Base-by-base conservation (phyloP, 2,797 vertebrate genomes). In the Semotilus atromaculatus region DNA sequence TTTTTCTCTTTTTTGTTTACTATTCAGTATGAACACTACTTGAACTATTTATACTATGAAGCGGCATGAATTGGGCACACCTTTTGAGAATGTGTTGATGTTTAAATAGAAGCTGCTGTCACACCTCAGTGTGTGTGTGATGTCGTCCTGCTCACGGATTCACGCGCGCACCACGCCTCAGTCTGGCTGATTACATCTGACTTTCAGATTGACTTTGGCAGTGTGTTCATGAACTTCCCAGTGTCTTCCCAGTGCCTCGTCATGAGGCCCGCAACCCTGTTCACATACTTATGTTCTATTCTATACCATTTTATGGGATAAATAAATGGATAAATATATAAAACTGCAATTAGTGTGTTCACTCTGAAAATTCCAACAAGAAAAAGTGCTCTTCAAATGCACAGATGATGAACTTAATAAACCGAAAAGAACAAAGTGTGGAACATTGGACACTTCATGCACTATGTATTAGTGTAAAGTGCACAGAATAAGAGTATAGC, bases 91-190 rank as follows among this genome's bases (percentile, higher is more conserved):
- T 21, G 78, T 34, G 64, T 14, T 2, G 21, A 73, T 84, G 73
- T 53, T 36, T 36, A 75, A 36, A 75, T 75, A 55, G 48, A 55
- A 51, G 4, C 23, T 36, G 78, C 86, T 72, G 58, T 90, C 90
- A 81, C 87, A 86, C 85, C 62, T 90, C 84, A 23, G 79, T 26
- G 48, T 51, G 48, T 51, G 48, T 51, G 48, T 51, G 48, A 51
- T 84, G 87, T 86, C 72, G 86, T 91, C 88, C 86, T 89, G 94
- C 88, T 93, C 94, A 94, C 88, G 83, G 92, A 84, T 74, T 87
- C 88, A 79, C 66, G 86, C n/a, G 58, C 86, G 43, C 90, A 82
- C 90, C 88, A 79, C 8, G 77, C 11, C 48, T 62, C 60, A 1
- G 81, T 45, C 34, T 75, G 68, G 31, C 64, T 78, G 80, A 80